Conservation (phyloP, 2,797 vertebrate species). For the Graptemys geographica region DNA sequence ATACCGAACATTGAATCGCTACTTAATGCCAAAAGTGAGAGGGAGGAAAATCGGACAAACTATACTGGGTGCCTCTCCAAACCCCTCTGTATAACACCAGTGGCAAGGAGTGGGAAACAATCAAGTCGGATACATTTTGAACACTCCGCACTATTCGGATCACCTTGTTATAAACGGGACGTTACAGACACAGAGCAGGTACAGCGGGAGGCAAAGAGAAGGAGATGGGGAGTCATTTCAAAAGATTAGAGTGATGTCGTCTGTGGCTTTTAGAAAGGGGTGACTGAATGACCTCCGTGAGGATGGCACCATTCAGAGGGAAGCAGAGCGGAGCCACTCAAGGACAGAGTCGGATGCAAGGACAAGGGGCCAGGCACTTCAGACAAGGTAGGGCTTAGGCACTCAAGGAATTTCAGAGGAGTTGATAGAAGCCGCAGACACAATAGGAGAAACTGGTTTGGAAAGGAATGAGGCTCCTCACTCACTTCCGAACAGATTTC, state of each 20-base stretch:
- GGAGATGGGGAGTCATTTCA: neutral
- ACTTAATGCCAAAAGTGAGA: neutral
- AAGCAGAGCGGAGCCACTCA: neutral
- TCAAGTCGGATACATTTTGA: neutral
- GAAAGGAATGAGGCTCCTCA: neutral
- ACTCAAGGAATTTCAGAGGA: neutral
- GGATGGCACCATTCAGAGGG: neutral
- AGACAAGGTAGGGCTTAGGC: neutral
- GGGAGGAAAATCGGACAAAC: rapidly evolving
- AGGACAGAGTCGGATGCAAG: neutral
- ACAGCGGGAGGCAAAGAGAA: neutral
- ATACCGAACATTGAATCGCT: neutral
- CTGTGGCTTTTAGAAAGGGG: neutral
- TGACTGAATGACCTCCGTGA: neutral
- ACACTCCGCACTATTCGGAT: neutral
- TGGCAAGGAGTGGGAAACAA: neutral
- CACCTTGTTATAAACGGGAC: neutral
- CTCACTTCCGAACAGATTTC: no score
- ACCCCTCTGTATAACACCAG: rapidly evolving
- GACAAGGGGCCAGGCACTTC: neutral
- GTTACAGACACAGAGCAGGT: neutral
- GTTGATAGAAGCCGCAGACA: neutral
- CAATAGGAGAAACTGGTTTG: neutral
- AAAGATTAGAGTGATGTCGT: neutral
- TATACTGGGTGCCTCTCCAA: neutral